Base-by-base conservation (phyloP, 2,797 vertebrate species). In the Taenioides sp. region DNA sequence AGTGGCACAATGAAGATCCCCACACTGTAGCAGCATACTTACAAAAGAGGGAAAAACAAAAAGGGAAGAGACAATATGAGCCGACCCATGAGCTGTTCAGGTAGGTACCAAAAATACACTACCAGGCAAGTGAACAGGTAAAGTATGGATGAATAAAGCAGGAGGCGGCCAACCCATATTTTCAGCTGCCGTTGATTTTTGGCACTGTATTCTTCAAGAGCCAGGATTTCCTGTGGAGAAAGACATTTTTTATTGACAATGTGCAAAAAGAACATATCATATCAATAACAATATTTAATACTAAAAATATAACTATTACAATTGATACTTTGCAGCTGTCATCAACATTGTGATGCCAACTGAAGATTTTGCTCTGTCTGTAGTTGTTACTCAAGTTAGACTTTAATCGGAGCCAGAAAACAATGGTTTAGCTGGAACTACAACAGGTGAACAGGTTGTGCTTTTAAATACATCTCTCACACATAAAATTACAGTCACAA, bases 71-170 rank as follows among this genome's bases (percentile, higher is more conserved):
- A 93, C 90, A 97, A 90, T 67, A 95, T 87, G 69, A 99, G 84
- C 72, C 94, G 95, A 75, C 94, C 95, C 78, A 96, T 95, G 83
- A 94, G 88, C 84, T 93, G 96, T 61, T 98, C 96, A 14, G 98
- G 98, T 82, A 99, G 94, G 91, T 96, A 98, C 95, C 97, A 99
- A 25, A 93, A 91, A 87, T 98, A 99, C 4, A 98, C 96, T 78
- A 98, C 86, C 64, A 95, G 28, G 80, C 94, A 95, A 20, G 94
- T 94, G 64, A 96, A 69, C 80, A 98, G 83, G 89, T 96, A 99
- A 67, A 98, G 92, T 69, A 98, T 10, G 47, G 88, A 92, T 0
- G 98, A 98, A 89, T 99, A 97, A 5, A 98, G 75, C 73, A 99
- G 93, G 79, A 99, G 93, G 61, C 96, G 92, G 89, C 96, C 94